Evolutionary conservation across 2,888 invertebrate genomes (phyloP).

Genomic region (Mesopsocus fuscifrons): DNA sequence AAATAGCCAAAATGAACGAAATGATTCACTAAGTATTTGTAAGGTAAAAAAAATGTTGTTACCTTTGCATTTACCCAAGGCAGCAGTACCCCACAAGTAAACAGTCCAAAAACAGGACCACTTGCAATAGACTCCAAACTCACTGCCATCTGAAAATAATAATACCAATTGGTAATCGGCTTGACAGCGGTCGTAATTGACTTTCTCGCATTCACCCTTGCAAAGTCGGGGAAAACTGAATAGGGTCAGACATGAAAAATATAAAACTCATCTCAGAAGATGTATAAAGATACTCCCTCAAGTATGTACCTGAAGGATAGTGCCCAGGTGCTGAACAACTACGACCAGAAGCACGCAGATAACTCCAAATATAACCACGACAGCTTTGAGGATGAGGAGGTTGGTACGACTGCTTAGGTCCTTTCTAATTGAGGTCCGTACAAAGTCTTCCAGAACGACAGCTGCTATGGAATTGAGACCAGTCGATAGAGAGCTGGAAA

Average conservation of each 20-base stretch:
- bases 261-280: no score
- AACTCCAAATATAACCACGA: constrained; percentile 30
- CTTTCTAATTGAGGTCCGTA: background rate
- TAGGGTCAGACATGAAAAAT: no score
- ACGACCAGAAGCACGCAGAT: constrained; percentile 34
- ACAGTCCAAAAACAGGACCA: constrained; percentile 45
- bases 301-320: constrained; percentile 41
- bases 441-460: constrained; percentile 5
- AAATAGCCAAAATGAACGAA: no score
- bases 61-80: constrained; percentile 35
- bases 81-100: constrained; percentile 44
- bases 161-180: no score
- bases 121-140: constrained; percentile 40
- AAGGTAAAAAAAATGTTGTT: no score
- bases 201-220: no score
- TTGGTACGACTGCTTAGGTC: background rate
- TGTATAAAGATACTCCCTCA: no score
- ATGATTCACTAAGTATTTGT: no score
- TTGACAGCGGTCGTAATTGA: no score
- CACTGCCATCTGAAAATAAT: constrained; percentile 22
- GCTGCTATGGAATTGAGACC: constrained; percentile 6
- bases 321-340: constrained; percentile 40
- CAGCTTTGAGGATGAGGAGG: constrained; percentile 12
- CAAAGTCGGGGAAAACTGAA: no score
- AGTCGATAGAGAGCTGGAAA: constrained; percentile 5